Base-by-base conservation (phyloP, 2,113 vertebrate species). In the Eulemur macaco region DNA sequence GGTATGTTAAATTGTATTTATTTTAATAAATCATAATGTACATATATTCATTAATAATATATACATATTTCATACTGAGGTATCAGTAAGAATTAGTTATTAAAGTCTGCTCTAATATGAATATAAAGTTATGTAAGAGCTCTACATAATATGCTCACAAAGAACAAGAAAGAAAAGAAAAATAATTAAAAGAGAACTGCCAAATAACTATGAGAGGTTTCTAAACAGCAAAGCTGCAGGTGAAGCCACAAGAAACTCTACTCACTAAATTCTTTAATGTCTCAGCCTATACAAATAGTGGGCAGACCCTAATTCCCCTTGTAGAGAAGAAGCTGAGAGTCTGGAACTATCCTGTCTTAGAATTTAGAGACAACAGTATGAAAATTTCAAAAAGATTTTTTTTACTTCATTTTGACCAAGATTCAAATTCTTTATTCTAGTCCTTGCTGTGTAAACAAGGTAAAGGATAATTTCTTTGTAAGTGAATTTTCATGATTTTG, bases 21-120 rank as follows among this genome's bases (percentile, higher is more conserved):
- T 92, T 96, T 97, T 93, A 96, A 97, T 95, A 97, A 97, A 93
- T 96, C 89, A 89, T 86, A 93, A 94, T 96, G 87, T 63, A 96
- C 21, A 93, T 92, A 91, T 89, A 86, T 63, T 86, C 68, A 91
- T 96, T 93, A 97, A 93, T 94, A 97, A 94, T 95, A 47, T 56
- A 97, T 96, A 96, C 95, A 31, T 76, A 39, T 83, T 69, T 69
- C 37, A 96, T 73, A 96, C 80, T 66, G 95, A 94, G 63, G 37
- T 66, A 86, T 96, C 68, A 71, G 91, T 74, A 80, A 71, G 23
- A 94, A 97, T 97, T 95, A 96, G 97, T 94, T 94, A 96, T 98
- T 96, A 93, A 88, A 81, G 25, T 73, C 94, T 94, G 10, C n/a
- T 95, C 37, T 95, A 95, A 95, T 91, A 81, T 87, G 52, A 92